phyloP scores from a whole-genome alignment of 2,797 vertebrate genomes.

The Galago senegalensis region DNA sequence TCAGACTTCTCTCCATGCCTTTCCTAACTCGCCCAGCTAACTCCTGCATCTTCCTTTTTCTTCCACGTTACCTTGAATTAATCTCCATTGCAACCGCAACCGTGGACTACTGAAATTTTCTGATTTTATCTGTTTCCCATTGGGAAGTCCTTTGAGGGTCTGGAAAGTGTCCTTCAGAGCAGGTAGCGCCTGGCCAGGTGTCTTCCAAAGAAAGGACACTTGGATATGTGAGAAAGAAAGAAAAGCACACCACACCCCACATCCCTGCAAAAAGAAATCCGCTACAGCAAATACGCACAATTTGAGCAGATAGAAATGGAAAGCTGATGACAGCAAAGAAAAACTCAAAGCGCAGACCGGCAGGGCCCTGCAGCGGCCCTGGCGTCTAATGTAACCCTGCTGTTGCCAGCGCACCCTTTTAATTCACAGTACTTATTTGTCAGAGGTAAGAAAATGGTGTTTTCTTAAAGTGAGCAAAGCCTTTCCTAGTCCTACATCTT shows the following conservation, averaged over 20 bases:
- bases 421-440: background rate
- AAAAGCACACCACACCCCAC: rapidly evolving
- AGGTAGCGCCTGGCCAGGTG: background rate
- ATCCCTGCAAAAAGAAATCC: background rate
- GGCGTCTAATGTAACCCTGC: rapidly evolving
- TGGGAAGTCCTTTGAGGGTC: background rate
- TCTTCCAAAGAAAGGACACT: background rate
- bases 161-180: background rate
- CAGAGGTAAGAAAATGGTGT: background rate
- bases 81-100: background rate
- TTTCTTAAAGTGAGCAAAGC: background rate
- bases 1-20: background rate
- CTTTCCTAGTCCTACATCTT: background rate
- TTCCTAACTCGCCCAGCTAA: background rate
- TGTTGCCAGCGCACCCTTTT: background rate
- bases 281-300: background rate
- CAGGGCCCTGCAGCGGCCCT: rapidly evolving
- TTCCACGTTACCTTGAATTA: no score
- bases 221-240: background rate
- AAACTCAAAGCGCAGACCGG: rapidly evolving
- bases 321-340: background rate
- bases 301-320: background rate
- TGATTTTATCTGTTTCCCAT: background rate
- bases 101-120: rapidly evolving
- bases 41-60: rapidly evolving